Evolutionary conservation across 2,113 vertebrate species (phyloP), one percentile per base, ranked within the genome.

Genomic region (Theropithecus gelada): DNA sequence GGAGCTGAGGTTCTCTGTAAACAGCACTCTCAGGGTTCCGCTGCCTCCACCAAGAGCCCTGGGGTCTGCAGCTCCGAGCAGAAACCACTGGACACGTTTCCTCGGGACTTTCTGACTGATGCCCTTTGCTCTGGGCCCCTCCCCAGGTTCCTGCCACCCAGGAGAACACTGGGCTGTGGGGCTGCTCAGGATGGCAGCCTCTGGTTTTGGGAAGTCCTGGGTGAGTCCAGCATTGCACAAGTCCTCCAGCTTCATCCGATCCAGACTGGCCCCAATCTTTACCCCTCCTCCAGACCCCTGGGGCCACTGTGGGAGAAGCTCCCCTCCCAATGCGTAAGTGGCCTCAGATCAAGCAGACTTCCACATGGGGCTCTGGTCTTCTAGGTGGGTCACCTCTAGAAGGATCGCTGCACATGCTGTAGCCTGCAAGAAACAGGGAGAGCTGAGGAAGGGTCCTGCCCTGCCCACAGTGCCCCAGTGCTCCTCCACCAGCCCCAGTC

Each of bases 331-430:
- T 0, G 17, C 3, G 4, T 94, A 70, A 50, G 84, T 94, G 84
- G 50, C 81, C 80, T 94, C 79, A 35, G 61, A 88, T 72, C 84
- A 95, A 30, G 70, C 14, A 8, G 72, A 72, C 40, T 96, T 97
- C 96, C 94, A 95, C 0, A 22, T 20, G 88, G 35, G 80, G 32
- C 84, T 98, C 76, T 0, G 4, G 94, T 40, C 92, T 57, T 90
- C 79, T 35, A 0, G 61, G 50, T 1, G 30, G 52, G 30, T 93
- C 35, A 48, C 30, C 8, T 38, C 88, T 43, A 13, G 38, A 45
- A 13, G 90, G 70, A 27, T 59, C 6, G 0, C 8, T 50, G 92
- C 55, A 86, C 0, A 98, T 20, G 35, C 32, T 94, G 64, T 98
- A 98, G 59, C 94, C 97, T 98, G 48, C 0, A 6, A 88, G 70